Base-by-base conservation (phyloP, 1,140 invertebrate species). In the Pachypsylla venusta region DNA sequence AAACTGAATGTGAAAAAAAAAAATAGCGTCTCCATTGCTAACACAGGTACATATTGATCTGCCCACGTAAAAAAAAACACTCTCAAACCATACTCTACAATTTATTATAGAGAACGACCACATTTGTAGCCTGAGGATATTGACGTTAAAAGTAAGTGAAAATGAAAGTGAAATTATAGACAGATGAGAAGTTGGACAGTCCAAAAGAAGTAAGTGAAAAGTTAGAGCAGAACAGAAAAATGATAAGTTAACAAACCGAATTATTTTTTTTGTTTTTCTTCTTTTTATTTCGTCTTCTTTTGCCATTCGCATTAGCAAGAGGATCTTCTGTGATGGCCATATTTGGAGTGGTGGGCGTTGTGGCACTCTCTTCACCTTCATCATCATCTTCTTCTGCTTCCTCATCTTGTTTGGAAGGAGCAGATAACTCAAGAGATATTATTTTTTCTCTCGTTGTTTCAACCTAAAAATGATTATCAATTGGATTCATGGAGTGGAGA, bases 391-490 rank as follows among this genome's bases (percentile, higher is more conserved):
- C 55, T 66, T 68, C 54, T 13, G 70, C 72, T 2, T 64, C 70
- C 3, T 70, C 72, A 5, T 70, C 72, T 12, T 77, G 65, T 30
- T 73, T 74, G 48, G 74, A 79, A 10, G 80, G 78, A 63, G 80
- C 80, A 53, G 82, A 84, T 67, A 91, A 70, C 70, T 90, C 87
- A 69, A 91, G 71, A 42, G 87, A 89, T 69, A 90, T 87, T 64
- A 90, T 89, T 73, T 89, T 89, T 72, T 89, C 86, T 72, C 85
- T 81, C 55, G 86, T 81, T 48, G 86, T 89, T 76, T 91, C 87
- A 66, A 90, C 85, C 87, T 91, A 70, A 60, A 63, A 61, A 53
- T 55, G 63, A 30, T 27, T 61, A n/a, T n/a, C n/a, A n/a, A n/a
- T n/a, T n/a, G n/a, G n/a, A n/a, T 55, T 53, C 42, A 20, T 56